Conservation (phyloP, 2,113 vertebrate species). For the Pachyramphus minor region DNA sequence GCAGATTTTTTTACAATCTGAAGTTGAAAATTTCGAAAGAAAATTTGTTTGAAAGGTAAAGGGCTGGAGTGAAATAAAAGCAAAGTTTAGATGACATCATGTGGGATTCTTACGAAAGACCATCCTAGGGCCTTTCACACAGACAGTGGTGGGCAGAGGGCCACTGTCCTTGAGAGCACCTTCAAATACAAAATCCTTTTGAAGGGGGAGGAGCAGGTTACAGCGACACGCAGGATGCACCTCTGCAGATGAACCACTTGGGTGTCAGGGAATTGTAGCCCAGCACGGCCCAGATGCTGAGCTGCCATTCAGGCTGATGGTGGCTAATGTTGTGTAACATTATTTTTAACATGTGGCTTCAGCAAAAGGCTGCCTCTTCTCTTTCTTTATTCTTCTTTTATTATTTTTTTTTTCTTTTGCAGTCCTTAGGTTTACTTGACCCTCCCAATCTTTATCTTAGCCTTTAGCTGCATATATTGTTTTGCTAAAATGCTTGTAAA, state of each 20-base stretch:
- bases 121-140: neutral
- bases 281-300: neutral
- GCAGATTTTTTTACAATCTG: neutral
- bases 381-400: neutral
- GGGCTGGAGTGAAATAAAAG: neutral
- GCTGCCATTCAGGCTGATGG: neutral
- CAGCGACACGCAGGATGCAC: neutral
- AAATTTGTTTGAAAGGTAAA: neutral
- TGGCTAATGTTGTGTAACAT: neutral
- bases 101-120: neutral
- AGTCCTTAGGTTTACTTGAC: neutral
- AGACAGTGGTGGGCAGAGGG: accelerated
- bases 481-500: neutral
- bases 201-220: neutral
- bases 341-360: neutral
- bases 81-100: neutral
- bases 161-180: neutral
- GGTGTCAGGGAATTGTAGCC: constrained; percentile 5
- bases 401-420: neutral
- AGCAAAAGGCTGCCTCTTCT: neutral
- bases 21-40: neutral
- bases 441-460: neutral
- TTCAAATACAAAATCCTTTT: neutral
- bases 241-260: neutral
- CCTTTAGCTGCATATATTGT: neutral